Conservation (phyloP, 2,797 vertebrate species). For the Chloroceryle inda region DNA sequence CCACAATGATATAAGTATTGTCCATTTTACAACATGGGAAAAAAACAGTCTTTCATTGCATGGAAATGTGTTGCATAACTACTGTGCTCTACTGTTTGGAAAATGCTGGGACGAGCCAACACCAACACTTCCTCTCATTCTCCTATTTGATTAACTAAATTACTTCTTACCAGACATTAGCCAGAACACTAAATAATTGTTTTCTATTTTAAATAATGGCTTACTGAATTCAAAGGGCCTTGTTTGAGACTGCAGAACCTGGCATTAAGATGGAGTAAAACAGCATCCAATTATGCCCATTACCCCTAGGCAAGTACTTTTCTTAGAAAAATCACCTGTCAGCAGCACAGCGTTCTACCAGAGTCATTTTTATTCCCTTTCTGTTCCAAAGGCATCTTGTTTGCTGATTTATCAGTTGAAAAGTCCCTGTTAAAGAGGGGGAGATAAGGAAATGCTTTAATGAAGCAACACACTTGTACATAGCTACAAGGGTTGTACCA, state of each 20-base stretch:
- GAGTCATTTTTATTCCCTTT: conserved; percentile 28
- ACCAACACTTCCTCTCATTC: conserved; percentile 63
- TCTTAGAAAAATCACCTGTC: conserved; percentile 68
- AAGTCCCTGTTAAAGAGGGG: conserved; percentile 9
- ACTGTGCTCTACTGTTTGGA: conserved; percentile 53
- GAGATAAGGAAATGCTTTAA: not conserved
- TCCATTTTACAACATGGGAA: not conserved
- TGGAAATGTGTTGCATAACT: conserved; percentile 39
- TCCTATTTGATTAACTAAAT: conserved; percentile 69
- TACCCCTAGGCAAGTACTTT: conserved; percentile 49
- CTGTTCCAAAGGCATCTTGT: not conserved
- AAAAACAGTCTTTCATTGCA: conserved; percentile 12
- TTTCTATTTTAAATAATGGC: conserved; percentile 67
- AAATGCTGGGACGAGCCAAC: conserved; percentile 60
- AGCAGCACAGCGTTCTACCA: conserved; percentile 40
- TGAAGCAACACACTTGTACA: not conserved
- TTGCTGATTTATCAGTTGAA: conserved; percentile 16
- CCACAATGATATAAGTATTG: not conserved
- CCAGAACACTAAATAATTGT: conserved; percentile 68
- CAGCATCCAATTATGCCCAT: conserved; percentile 29
- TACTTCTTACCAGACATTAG: conserved; percentile 55
- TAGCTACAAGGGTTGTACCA: not conserved
- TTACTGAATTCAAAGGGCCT: conserved; percentile 45
- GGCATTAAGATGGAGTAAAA: conserved; percentile 18
- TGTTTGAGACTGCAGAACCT: conserved; percentile 23